A percentile compares a stretch with the other conserved stretches of the same genome.
Conservation (phyloP, 2,797 vertebrate species). For the Labroides dimidiatus region DNA sequence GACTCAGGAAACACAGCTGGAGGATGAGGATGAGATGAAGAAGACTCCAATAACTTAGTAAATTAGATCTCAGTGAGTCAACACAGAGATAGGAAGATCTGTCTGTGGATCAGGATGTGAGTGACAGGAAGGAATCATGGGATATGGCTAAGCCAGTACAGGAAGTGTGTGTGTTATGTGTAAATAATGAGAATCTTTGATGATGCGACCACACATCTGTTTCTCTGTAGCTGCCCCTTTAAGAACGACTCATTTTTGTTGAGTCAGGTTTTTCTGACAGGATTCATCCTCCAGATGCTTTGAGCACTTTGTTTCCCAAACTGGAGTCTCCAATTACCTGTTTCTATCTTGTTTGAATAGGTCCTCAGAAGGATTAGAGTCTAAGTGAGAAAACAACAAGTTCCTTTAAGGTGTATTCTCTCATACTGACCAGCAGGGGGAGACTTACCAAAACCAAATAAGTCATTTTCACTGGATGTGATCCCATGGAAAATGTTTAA, state of each 20-base stretch:
- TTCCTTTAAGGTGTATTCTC: no score
- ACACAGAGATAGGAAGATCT: background rate
- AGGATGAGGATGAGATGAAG: constrained; percentile 56
- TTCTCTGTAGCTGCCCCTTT: constrained; percentile 2
- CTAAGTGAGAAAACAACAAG: no score
- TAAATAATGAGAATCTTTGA: constrained; percentile 13
- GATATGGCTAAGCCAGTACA: background rate
- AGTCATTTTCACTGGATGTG: no score
- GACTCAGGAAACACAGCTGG: constrained; percentile 35
- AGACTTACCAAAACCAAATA: no score
- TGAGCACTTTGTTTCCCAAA: background rate
- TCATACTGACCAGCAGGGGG: no score
- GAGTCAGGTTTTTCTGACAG: constrained; percentile 40
- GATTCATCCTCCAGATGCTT: background rate
- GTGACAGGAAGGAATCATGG: background rate
- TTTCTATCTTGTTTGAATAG: background rate
- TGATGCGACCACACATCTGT: constrained; percentile 9
- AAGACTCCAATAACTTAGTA: constrained; percentile 39
- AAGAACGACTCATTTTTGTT: constrained; percentile 53
- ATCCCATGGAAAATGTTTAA: no score
- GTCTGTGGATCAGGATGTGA: constrained; percentile 4
- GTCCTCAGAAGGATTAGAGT: no score
- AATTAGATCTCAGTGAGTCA: background rate
- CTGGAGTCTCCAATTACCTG: constrained; percentile 3
- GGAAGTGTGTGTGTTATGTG: constrained; percentile 4